Percentiles rank a stretch among this genome's conserved stretches.
Evolutionary conservation across 2,797 vertebrate genomes (phyloP).

Genomic region (Myiotriccus ornatus): DNA sequence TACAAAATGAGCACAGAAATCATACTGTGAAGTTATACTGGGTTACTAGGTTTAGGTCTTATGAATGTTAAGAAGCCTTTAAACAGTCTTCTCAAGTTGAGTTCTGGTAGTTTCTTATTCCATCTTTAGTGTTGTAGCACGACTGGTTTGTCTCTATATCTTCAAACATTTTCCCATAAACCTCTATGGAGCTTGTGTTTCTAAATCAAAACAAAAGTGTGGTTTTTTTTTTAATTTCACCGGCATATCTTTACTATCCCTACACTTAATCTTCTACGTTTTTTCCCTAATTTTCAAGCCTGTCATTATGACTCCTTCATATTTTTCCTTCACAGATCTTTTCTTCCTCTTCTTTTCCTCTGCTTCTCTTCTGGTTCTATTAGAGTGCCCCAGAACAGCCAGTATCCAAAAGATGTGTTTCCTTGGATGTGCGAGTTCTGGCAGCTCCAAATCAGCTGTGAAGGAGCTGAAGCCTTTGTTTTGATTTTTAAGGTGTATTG

Average conservation of each 20-base stretch:
- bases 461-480: neutral
- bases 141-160: neutral
- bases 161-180: neutral
- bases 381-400: neutral
- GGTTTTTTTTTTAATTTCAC: neutral
- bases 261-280: neutral
- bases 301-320: neutral
- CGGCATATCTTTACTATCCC: neutral
- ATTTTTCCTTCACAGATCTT: neutral
- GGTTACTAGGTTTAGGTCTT: neutral
- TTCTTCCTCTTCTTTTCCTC: neutral
- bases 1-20: neutral
- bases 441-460: neutral
- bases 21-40: neutral
- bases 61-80: neutral
- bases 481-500: neutral
- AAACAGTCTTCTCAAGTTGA: neutral
- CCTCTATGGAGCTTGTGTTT: neutral
- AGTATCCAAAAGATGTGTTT: neutral
- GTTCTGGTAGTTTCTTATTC: neutral
- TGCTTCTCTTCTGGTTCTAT: neutral
- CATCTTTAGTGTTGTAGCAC: fast-evolving
- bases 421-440: neutral
- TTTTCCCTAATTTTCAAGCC: neutral
- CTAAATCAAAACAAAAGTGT: neutral